Percentiles rank a stretch among this genome's conserved stretches.
These are phyloP conservation scores for Megaceryle maxima DNA, from an alignment of 2,113 vertebrate genomes.

Conservation along the genomic window DNA sequence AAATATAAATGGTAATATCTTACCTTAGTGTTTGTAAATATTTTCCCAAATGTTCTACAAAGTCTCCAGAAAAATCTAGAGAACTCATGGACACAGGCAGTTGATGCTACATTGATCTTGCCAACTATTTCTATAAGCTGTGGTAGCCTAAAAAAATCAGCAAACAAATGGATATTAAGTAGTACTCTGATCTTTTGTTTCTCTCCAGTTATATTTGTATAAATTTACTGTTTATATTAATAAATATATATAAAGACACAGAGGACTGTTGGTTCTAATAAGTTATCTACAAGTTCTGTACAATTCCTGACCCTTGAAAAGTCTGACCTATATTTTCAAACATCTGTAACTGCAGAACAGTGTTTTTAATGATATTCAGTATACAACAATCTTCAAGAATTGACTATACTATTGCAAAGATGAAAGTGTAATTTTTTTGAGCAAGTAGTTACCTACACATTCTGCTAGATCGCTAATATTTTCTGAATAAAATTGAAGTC, in stretches of 20 bases:
- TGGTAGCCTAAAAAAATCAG: conserved; percentile 83
- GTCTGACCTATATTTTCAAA: not conserved
- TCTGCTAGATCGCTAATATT: not conserved
- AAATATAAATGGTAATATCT: not conserved
- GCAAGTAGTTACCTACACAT: not conserved
- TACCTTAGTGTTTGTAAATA: conserved; percentile 99
- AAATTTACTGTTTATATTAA: not conserved
- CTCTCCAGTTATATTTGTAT: not conserved
- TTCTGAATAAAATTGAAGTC: not conserved
- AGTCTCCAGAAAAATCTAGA: conserved; percentile 99
- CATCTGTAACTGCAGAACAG: not conserved
- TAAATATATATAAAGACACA: not conserved
- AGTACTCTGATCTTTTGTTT: not conserved
- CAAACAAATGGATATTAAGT: conserved; percentile 54
- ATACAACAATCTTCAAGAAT: not conserved
- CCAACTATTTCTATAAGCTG: conserved; percentile 96
- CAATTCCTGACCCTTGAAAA: not conserved
- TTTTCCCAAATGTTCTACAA: conserved; percentile 97
- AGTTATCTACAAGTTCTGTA: not conserved
- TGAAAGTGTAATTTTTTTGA: not conserved
- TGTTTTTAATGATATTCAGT: not conserved
- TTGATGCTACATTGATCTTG: conserved; percentile 93
- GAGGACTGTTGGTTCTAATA: not conserved
- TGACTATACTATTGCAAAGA: not conserved
- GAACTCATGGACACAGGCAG: conserved; percentile 96